These are phyloP conservation scores for Lasioglossum malachurum DNA, from an alignment of 2,888 invertebrate genomes.

Conservation along the genomic window DNA sequence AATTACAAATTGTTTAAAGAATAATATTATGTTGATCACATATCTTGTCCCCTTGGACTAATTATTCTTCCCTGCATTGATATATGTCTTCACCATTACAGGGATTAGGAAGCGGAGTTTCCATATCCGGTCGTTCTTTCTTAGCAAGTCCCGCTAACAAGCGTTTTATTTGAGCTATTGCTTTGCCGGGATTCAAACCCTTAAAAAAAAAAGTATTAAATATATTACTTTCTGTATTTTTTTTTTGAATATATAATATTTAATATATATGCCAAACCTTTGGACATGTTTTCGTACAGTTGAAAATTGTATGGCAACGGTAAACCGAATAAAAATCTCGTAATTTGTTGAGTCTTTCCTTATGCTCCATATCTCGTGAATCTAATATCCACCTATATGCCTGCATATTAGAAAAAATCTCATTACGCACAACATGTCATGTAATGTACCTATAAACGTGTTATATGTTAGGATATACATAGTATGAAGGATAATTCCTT, in stretches of 20 bases:
- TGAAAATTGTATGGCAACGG: slow-evolving; percentile 91
- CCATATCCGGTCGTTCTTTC: slow-evolving; percentile 91
- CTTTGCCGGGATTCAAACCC: slow-evolving; percentile 97
- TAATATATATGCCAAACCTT: slow-evolving; percentile 86
- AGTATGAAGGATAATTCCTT: background rate
- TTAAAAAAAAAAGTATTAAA: slow-evolving; percentile 79
- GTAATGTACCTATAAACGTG: background rate
- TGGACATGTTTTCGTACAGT: slow-evolving; percentile 92
- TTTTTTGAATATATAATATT: background rate
- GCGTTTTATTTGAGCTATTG: slow-evolving; percentile 98
- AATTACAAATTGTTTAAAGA: slow-evolving; percentile 37
- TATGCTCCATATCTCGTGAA: slow-evolving; percentile 89
- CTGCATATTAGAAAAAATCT: slow-evolving; percentile 65
- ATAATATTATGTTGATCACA: slow-evolving; percentile 32
- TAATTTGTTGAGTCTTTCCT: slow-evolving; percentile 87
- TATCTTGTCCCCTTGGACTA: background rate
- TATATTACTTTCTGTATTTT: background rate
- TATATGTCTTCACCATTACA: slow-evolving; percentile 63
- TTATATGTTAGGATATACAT: background rate
- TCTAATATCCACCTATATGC: slow-evolving; percentile 92
- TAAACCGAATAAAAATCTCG: slow-evolving; percentile 90
- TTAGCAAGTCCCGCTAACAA: slow-evolving; percentile 93
- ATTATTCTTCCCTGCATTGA: slow-evolving; percentile 50
- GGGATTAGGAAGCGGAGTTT: slow-evolving; percentile 86
- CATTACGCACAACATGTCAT: background rate